Evolutionary conservation across 2,797 vertebrate genomes (phyloP), one percentile per base, ranked within the genome.

Genomic region (Leucoraja ocellata): DNA sequence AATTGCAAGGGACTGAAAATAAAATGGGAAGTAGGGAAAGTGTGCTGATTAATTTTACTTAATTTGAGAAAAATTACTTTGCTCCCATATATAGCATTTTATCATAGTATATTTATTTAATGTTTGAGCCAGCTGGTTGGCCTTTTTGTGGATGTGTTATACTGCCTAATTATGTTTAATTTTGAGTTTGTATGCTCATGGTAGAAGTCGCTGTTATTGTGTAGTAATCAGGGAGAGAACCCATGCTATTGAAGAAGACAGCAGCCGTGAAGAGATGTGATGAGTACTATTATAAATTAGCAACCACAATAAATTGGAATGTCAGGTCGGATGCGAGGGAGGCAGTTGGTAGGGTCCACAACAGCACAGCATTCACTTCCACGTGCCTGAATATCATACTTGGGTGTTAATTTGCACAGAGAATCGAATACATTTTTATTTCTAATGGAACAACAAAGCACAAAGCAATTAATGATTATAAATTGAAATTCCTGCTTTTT

Each of bases 1-100:
- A 88, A 65, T 88, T 18, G 14, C 61, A 7, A 0, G 84, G 63
- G 84, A 14, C 16, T 88, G n/a, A 36, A 88, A n/a, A 86, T n/a
- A 28, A 86, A 88, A 36, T 68, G 61, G 79, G 79, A 21, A 81
- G 21, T 81, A 21, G 84, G 14, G 84, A 32, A 23, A 21, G 61
- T 32, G 7, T 88, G n/a, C 14, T 88, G 84, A 88, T 88, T 86
- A 86, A 32, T 86, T 86, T 54, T 58, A 80, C 18, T 83, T 83
- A 63, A 86, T 65, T 86, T 65, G 0, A 74, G 71, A 88, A 68
- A 88, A 65, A 68, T 68, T 61, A 36, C 61, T 18, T 32, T 28
- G 36, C 36, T 88, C n/a, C 61, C 32, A 32, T 88, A 18, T 65
- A 0, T 65, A 32, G 61, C 1, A 63, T 86, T 32, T 36, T 32